Percentiles rank a stretch among this genome's conserved stretches.
Evolutionary conservation across 2,797 vertebrate genomes (phyloP).

Genomic region (Pseudocheirus occidentalis): DNA sequence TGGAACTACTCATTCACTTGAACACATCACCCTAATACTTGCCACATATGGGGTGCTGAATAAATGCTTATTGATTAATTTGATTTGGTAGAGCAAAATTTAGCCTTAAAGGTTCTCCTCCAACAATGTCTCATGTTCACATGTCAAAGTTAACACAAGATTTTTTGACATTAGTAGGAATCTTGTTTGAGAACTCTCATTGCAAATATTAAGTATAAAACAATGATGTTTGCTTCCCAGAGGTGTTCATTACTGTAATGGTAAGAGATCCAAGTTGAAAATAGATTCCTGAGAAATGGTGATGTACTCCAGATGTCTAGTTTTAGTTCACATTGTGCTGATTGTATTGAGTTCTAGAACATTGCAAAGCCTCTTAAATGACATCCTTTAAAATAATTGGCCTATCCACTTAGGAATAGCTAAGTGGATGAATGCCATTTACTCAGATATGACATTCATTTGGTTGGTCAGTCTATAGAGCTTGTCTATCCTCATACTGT

Average conservation of each 20-base stretch:
- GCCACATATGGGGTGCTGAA: neutral
- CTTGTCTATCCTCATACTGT: neutral
- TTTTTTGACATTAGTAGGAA: neutral
- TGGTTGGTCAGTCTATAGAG: neutral
- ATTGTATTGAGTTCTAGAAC: neutral
- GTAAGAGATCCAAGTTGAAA: neutral
- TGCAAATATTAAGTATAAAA: neutral
- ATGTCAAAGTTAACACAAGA: neutral
- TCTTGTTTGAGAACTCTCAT: neutral
- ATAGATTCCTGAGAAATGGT: neutral
- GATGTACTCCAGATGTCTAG: neutral
- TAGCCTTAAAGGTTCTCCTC: neutral
- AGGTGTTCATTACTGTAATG: neutral
- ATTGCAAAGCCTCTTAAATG: neutral
- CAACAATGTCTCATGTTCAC: neutral
- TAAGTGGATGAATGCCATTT: neutral
- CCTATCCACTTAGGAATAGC: neutral
- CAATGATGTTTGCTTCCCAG: neutral
- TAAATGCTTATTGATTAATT: neutral
- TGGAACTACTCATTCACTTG: neutral
- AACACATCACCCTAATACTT: too few species aligned
- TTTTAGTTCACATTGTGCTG: neutral
- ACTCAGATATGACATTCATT: neutral
- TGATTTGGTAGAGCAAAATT: neutral
- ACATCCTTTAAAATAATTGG: neutral